phyloP scores from a whole-genome alignment of 1,140 invertebrate genomes.

The Ladona fulva region DNA sequence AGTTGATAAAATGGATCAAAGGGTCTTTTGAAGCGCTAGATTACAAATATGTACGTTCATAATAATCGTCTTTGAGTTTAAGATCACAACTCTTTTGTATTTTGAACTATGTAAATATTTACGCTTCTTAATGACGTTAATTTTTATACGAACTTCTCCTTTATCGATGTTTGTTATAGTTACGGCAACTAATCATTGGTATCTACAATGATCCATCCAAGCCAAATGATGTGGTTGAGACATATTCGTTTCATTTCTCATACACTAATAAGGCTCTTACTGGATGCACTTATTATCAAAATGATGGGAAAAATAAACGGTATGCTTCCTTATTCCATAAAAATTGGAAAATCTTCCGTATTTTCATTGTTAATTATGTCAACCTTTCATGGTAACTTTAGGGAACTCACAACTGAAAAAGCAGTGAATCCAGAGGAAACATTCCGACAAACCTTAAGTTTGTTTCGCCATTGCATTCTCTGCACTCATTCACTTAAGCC shows the following conservation, averaged over 20 bases:
- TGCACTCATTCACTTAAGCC: not conserved
- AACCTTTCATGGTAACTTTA: not conserved
- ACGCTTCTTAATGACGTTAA: not conserved
- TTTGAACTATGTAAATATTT: not conserved
- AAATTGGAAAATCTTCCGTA: not conserved
- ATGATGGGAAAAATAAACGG: not conserved
- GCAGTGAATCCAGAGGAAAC: not conserved
- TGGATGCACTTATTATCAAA: not conserved
- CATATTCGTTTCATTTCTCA: not conserved
- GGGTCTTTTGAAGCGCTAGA: not conserved
- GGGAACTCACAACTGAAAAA: not conserved
- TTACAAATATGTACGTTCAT: not conserved
- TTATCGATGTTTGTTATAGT: not conserved
- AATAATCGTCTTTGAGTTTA: not conserved
- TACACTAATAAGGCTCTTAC: not conserved
- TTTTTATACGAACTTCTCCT: not conserved
- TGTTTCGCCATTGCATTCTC: not conserved
- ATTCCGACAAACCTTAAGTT: not conserved
- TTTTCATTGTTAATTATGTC: not conserved
- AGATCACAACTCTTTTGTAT: not conserved
- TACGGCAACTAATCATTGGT: not conserved
- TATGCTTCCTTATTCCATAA: not conserved
- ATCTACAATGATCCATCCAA: not conserved
- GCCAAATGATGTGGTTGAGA: not conserved
- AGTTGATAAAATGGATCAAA: not conserved